Conservation (phyloP, 64 coral and sea anemone species). For the Stichodactyla helianthus region DNA sequence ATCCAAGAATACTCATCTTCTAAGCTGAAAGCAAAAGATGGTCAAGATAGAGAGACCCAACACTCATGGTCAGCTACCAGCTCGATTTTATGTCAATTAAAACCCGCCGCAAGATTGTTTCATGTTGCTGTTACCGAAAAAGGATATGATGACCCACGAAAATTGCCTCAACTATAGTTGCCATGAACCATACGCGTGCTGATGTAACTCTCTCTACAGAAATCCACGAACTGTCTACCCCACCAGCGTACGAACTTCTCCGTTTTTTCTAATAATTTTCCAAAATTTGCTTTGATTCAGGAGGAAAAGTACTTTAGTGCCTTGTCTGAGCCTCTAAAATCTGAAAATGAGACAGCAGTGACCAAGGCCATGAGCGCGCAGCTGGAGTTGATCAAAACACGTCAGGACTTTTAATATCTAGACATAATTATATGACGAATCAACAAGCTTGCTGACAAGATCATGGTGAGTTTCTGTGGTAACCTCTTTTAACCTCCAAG, state of each 20-base stretch:
- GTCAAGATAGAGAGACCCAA: neutral
- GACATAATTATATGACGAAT: neutral
- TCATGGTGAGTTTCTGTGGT: neutral
- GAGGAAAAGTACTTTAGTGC: neutral
- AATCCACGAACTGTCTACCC: neutral
- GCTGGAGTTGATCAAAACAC: neutral
- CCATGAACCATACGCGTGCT: neutral
- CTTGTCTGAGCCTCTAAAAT: neutral
- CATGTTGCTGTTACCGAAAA: neutral
- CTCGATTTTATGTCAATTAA: neutral
- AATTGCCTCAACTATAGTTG: neutral
- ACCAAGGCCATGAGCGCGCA: neutral
- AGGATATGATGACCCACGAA: neutral
- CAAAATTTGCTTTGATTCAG: neutral
- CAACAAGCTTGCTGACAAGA: neutral
- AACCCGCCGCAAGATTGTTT: neutral
- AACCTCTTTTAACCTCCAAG: conserved; percentile 7
- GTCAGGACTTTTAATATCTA: neutral
- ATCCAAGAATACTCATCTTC: neutral
- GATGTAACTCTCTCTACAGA: neutral
- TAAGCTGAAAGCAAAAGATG: neutral
- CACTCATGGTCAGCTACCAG: neutral
- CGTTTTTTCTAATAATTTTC: neutral
- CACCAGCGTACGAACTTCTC: neutral
- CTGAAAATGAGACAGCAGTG: neutral